Conservation (phyloP, 1,140 invertebrate genomes). For the Ctenoplectra terminalis region DNA sequence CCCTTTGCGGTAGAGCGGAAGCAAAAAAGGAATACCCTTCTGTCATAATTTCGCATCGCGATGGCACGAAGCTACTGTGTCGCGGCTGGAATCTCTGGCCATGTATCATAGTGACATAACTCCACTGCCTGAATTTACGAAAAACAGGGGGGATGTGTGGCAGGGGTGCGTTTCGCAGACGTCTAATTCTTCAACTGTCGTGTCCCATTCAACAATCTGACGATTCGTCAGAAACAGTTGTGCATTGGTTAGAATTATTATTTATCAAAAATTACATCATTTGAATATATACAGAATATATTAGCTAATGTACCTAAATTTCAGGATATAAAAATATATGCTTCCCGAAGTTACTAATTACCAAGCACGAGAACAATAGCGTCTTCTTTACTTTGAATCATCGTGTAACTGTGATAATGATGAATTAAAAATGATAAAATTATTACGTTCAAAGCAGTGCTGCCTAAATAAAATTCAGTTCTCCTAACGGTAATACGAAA, state of each 20-base stretch:
- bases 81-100: constrained; percentile 58
- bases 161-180: background rate
- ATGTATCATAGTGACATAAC: constrained; percentile 59
- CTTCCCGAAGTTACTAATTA: too few relatives aligned
- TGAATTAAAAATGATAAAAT: too few relatives aligned
- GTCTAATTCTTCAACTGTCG: background rate
- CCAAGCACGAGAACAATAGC: too few relatives aligned
- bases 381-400: too few relatives aligned
- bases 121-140: constrained; percentile 41
- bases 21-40: constrained; percentile 51
- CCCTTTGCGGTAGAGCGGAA: constrained; percentile 30
- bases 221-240: background rate
- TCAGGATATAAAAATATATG: too few relatives aligned
- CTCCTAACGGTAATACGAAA: background rate
- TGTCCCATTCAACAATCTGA: background rate
- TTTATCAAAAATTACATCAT: background rate
- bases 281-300: too few relatives aligned
- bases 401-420: too few relatives aligned
- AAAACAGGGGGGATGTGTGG: background rate
- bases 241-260: background rate
- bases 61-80: constrained; percentile 54
- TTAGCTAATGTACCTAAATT: too few relatives aligned
- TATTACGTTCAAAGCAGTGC: too few relatives aligned
- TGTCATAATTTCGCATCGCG: constrained; percentile 64
- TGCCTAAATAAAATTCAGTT: too few relatives aligned